Evolutionary conservation across 2,888 invertebrate species (phyloP).

Genomic region (Scrobipalpa atriplicella): DNA sequence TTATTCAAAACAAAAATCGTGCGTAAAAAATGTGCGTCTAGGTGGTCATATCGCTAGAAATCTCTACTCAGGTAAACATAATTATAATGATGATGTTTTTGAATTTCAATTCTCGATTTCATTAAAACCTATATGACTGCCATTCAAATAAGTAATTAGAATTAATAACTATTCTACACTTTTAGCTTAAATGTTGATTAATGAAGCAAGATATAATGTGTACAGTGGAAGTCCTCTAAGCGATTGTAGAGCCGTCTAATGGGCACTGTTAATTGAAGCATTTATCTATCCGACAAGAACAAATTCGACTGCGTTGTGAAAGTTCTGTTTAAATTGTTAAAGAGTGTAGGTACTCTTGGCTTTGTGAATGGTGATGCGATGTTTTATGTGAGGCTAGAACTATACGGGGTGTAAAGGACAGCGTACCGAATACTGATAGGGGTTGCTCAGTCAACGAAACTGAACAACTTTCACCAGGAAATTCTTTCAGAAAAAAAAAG

Average conservation of each 20-base stretch:
- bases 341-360: slow-evolving; percentile 1
- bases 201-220: neutral
- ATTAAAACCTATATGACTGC: neutral
- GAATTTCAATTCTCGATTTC: no score
- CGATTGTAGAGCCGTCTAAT: neutral
- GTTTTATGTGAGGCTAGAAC: neutral
- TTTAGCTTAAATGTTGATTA: slow-evolving; percentile 4
- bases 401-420: neutral
- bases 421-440: no score
- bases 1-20: no score
- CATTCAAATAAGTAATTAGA: no score
- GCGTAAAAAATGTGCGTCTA: no score
- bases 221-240: neutral
- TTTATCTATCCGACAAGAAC: slow-evolving; percentile 40
- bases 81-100: no score
- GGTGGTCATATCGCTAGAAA: no score
- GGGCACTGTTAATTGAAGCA: slow-evolving; percentile 33
- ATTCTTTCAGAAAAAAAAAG: no score
- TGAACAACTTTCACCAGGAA: no score
- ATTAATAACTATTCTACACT: neutral
- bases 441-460: no score
- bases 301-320: slow-evolving; percentile 33
- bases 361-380: neutral
- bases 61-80: no score
- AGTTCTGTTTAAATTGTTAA: slow-evolving; percentile 4